A percentile compares a stretch with the other conserved stretches of the same genome.
Evolutionary conservation across 2,797 vertebrate genomes (phyloP).

Genomic region (Myotis planiceps): DNA sequence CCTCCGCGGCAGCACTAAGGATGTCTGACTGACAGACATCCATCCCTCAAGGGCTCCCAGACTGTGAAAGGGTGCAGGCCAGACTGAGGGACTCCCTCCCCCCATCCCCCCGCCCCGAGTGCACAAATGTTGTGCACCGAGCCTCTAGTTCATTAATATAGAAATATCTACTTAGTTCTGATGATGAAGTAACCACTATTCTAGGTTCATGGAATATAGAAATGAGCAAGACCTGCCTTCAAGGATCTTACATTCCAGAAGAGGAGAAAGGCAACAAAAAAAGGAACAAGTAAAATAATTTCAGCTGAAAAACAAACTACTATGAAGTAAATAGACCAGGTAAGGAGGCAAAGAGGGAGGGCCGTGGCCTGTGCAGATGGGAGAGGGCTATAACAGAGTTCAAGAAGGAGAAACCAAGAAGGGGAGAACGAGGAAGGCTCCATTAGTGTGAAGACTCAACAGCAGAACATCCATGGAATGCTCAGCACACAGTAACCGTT

Average conservation of each 20-base stretch:
- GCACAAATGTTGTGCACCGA: too few relatives aligned
- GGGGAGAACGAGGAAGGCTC: not conserved
- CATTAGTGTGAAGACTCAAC: not conserved
- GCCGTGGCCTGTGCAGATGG: fast-evolving
- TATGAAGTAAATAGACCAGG: not conserved
- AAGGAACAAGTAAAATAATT: not conserved
- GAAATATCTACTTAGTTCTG: not conserved
- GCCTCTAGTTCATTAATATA: not conserved
- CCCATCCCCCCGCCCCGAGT: too few relatives aligned
- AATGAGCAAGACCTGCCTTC: not conserved
- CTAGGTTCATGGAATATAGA: not conserved
- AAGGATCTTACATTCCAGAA: not conserved
- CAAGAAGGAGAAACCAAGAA: not conserved
- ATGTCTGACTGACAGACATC: too few relatives aligned
- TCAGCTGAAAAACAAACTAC: not conserved
- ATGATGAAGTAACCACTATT: not conserved
- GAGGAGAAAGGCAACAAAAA: not conserved
- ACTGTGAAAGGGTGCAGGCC: too few relatives aligned
- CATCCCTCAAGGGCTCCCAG: too few relatives aligned
- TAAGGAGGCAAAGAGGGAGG: not conserved
- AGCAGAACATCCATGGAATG: not conserved
- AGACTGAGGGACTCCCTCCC: too few relatives aligned
- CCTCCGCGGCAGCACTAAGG: too few relatives aligned
- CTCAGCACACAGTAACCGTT: not conserved
- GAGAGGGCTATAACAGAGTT: not conserved